Evolutionary conservation across 2,888 invertebrate genomes (phyloP).

Genomic region (Hypsopygia costalis): DNA sequence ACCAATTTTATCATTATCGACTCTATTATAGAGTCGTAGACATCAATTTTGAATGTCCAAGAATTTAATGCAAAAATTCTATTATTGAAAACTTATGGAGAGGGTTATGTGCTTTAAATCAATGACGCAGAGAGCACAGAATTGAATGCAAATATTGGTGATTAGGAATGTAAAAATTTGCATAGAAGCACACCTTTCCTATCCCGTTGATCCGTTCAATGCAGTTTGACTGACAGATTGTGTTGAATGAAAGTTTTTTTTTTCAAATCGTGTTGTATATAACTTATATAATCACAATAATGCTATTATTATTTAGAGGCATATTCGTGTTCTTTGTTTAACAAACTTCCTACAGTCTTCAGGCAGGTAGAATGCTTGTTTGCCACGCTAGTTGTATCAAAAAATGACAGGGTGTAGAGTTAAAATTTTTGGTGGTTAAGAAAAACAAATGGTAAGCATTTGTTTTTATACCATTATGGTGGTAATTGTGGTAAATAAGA

Average conservation of each 20-base stretch:
- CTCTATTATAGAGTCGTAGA: slow-evolving; percentile 33
- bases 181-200: slow-evolving; percentile 77
- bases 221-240: slow-evolving; percentile 72
- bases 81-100: slow-evolving; percentile 30
- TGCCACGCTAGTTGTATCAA: too few species aligned
- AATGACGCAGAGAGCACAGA: slow-evolving; percentile 23
- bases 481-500: too few species aligned
- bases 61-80: slow-evolving; percentile 38
- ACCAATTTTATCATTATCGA: slow-evolving; percentile 27
- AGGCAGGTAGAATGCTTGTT: too few species aligned
- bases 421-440: too few species aligned
- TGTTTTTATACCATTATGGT: too few species aligned
- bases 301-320: too few species aligned
- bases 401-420: too few species aligned
- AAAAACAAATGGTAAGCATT: too few species aligned
- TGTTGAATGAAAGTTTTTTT: slow-evolving; percentile 31
- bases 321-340: too few species aligned
- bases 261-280: too few species aligned
- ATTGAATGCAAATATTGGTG: slow-evolving; percentile 19
- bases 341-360: too few species aligned
- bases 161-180: slow-evolving; percentile 55
- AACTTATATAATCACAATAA: too few species aligned
- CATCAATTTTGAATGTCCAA: slow-evolving; percentile 34
- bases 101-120: slow-evolving; percentile 23
- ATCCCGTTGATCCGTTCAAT: slow-evolving; percentile 67